Evolutionary conservation across 2,888 invertebrate genomes (phyloP).

Genomic region (Chouioia cunea): DNA sequence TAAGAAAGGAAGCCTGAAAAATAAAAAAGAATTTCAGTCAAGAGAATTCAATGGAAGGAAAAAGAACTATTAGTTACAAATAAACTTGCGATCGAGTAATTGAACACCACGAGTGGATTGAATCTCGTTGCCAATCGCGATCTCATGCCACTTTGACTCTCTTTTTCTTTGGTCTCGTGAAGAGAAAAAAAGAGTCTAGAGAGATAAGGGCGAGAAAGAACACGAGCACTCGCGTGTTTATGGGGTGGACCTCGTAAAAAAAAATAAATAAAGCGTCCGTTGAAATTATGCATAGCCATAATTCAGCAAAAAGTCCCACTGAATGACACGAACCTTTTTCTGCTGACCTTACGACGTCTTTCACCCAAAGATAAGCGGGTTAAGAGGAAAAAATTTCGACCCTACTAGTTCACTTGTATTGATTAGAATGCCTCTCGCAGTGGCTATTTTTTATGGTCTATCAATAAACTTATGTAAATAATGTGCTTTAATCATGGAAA

Average conservation of each 20-base stretch:
- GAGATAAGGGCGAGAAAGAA: conserved; percentile 1
- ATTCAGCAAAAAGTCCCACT: neutral
- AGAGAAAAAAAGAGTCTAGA: neutral
- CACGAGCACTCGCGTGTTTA: conserved; percentile 37
- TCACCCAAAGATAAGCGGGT: no score
- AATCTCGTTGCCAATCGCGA: conserved; percentile 47
- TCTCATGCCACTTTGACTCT: conserved; percentile 28
- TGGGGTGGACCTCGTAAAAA: conserved; percentile 24
- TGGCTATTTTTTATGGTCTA: no score
- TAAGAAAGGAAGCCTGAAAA: neutral
- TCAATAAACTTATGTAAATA: no score
- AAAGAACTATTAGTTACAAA: conserved; percentile 50
- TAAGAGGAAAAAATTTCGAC: no score
- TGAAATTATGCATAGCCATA: neutral
- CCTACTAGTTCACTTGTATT: no score
- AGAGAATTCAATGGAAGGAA: neutral
- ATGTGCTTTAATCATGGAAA: no score
- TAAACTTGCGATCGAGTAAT: conserved; percentile 53
- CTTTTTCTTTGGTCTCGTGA: neutral
- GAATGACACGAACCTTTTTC: no score
- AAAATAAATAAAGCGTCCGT: no score
- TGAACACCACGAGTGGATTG: conserved; percentile 50
- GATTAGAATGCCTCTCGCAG: no score
- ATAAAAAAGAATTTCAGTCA: neutral
- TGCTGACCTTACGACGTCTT: no score